Evolutionary conservation across 2,113 vertebrate genomes (phyloP), one percentile per base, ranked within the genome.

Genomic region (Siniperca chuatsi): DNA sequence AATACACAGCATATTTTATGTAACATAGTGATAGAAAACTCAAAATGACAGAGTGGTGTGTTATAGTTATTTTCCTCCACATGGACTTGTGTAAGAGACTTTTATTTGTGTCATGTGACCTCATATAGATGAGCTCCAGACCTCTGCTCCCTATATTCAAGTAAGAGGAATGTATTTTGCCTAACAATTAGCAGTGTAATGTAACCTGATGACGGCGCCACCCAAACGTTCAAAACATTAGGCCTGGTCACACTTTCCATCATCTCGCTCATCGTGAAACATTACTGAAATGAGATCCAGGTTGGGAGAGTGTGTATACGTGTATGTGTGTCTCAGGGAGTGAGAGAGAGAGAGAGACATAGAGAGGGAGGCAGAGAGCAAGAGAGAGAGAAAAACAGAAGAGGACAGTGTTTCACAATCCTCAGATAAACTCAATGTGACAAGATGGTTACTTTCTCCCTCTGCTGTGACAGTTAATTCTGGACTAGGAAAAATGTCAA

Each of bases 391-490:
- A 93, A 87, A 90, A 88, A 87, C 93, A 92, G 66, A 89, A 69
- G 48, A 93, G 92, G 93, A 94, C 95, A 93, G 94, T 90, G 55
- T 90, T 92, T 94, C 93, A 93, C 93, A 95, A 95, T 92, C 95
- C 96, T 94, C 94, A 93, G 89, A 95, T 96, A 97, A 97, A 97
- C 92, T 91, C 94, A 95, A 96, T 97, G 96, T 98, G 97, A 98
- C 97, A 97, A 96, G 96, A 97, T 95, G 97, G 96, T 97, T 97
- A 96, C 96, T 96, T 96, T 97, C 95, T 97, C 96, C 96, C 96
- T 98, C 96, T 94, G 93, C 97, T 96, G 96, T 98, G 97, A 98
- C 97, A 98, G 97, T 97, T 98, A 96, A 98, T 98, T 98, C 97
- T 96, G 96, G 96, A 97, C 95, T 94, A 97, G 96, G 96, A 97